Evolutionary conservation across 2,113 vertebrate species (phyloP), one percentile per base, ranked within the genome.

Genomic region (Zeus faber): DNA sequence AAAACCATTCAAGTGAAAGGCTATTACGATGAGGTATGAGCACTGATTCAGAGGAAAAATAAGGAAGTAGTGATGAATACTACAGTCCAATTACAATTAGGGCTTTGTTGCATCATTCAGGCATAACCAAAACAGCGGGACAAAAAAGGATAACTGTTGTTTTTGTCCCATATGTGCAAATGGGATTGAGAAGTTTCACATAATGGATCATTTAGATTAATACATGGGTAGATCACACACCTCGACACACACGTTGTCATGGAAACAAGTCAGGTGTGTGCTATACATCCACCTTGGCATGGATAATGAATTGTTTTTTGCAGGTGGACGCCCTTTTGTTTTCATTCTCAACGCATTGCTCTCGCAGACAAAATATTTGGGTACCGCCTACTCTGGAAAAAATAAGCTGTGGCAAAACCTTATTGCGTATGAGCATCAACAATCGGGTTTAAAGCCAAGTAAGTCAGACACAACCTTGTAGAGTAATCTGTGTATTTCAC

Each of bases 181-280:
- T 33, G 22, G 39, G 20, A 20, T 56, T 45, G 48, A 60, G 21
- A 13, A 22, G 20, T 20, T 37, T 49, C 27, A 51, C 22, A 60
- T 47, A 65, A 66, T 6, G 54, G 39, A 37, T 8, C 53, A 37
- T 57, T 50, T 29, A 27, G 10, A 18, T 31, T 59, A 50, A 58
- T 45, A 49, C 49, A 20, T 39, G 27, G 31, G 44, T 54, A 59
- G 40, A 62, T 47, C 22, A 18, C 64, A 66, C n/a, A n/a, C n/a
- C n/a, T n/a, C n/a, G 47, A 59, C 62, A 72, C 67, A 43, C 13
- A 46, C 7, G 82, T 85, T 81, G 82, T 70, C 85, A 89, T 88
- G 82, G 88, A 87, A 88, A 89, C 87, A 81, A 80, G 72, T 79
- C 49, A 39, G 65, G 59, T 37, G 65, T 70, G 67, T 70, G 68